Evolutionary conservation across 2,797 vertebrate species (phyloP), one percentile per base, ranked within the genome.

Genomic region (Lates japonicus): DNA sequence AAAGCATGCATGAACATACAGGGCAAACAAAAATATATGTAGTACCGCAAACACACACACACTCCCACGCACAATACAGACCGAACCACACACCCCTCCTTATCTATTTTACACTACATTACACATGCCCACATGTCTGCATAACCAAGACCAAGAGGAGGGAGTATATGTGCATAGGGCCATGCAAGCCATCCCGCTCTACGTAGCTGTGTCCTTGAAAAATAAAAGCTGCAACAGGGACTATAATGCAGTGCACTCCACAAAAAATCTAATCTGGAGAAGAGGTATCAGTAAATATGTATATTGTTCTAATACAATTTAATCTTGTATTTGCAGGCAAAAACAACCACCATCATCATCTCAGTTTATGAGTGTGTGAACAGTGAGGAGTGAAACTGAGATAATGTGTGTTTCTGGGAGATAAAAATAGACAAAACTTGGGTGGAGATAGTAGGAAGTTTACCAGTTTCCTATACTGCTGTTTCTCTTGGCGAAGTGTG

Each of bases 391-490:
- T 9, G 9, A 31, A 8, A 46, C 7, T 55, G 25, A 48, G 31
- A 29, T 54, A 25, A n/a, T 22, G 29, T 58, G 25, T 20, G 8
- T 62, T 35, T 52, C 7, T 57, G n/a, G 3, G 14, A 42, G 14
- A 37, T 6, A 16, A 60, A 16, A 57, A 65, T 67, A 42, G 5
- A n/a, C 12, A 65, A 46, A 71, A 54, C 4, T 54, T 12, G 0
- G 9, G 8, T 71, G 46, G 33, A 55, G 42, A 41, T 5, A 74
- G 31, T 33, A 70, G 51, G 2, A 78, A 6, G 83, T 94, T 95
- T 93, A 97, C 96, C 89, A 85, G 83, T 69, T 91, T 91, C 67
- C 75, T 88, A 66, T 91, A 79, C 3, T 57, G 94, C 72, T 76
- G 92, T 78, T 90, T 88, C 48, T 94, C 92, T 57, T 90, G 92